These are phyloP conservation scores for Sebastes taczanowskii DNA, from an alignment of 2,797 vertebrate genomes.

Conservation along the genomic window DNA sequence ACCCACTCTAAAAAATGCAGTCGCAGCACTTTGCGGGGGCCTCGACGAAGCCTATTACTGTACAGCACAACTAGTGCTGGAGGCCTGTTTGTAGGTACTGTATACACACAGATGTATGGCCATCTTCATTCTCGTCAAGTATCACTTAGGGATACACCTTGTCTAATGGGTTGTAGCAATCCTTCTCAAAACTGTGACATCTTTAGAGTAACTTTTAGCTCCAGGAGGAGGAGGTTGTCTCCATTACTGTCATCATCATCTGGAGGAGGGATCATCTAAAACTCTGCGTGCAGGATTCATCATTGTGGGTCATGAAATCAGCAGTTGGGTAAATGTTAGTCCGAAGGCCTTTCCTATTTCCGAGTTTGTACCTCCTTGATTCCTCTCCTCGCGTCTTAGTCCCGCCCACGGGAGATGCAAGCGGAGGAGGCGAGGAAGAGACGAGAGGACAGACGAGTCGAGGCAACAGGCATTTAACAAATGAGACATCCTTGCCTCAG, in stretches of 20 bases:
- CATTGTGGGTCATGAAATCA: constrained; percentile 34
- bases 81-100: constrained; percentile 66
- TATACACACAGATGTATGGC: constrained; percentile 68
- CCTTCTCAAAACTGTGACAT: constrained; percentile 42
- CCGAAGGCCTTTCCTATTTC: too few species aligned
- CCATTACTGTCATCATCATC: constrained; percentile 44
- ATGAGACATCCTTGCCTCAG: too few species aligned
- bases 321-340: constrained; percentile 44
- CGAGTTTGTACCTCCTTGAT: too few species aligned
- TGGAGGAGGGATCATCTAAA: constrained; percentile 18
- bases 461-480: too few species aligned
- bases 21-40: constrained; percentile 64
- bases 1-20: constrained; percentile 63
- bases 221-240: constrained; percentile 25
- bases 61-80: constrained; percentile 60
- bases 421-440: too few species aligned
- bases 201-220: constrained; percentile 49
- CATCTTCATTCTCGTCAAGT: constrained; percentile 70
- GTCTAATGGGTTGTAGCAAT: constrained; percentile 62
- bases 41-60: constrained; percentile 66
- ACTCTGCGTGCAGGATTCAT: constrained; percentile 16
- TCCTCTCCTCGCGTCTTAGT: too few species aligned
- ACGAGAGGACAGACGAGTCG: too few species aligned
- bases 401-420: too few species aligned
- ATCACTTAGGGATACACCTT: constrained; percentile 70